Conservation (phyloP, 2,797 vertebrate genomes). For the Manis pentadactyla region DNA sequence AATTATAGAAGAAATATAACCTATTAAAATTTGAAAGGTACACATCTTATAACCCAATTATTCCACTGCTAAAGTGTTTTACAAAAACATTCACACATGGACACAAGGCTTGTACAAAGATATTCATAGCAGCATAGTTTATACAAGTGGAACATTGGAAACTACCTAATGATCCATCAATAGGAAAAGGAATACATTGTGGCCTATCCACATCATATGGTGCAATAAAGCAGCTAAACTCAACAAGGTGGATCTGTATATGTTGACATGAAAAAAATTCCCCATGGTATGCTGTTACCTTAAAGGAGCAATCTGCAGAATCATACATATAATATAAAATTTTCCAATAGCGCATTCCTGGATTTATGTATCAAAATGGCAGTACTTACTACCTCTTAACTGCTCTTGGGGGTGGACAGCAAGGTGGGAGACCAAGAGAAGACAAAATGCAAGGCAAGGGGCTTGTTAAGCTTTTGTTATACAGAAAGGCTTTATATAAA, state of each 20-base stretch:
- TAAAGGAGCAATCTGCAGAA: neutral
- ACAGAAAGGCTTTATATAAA: neutral
- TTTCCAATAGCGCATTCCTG: neutral
- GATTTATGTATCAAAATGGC: neutral
- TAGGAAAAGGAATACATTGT: neutral
- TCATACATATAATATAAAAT: neutral
- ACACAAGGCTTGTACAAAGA: neutral
- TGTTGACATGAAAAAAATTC: neutral
- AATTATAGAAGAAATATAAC: neutral
- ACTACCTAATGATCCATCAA: neutral
- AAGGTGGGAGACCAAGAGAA: neutral
- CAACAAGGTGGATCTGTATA: neutral
- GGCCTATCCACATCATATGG: neutral
- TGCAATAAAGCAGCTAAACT: neutral
- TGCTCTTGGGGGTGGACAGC: neutral
- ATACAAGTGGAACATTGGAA: neutral
- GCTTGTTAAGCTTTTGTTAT: neutral
- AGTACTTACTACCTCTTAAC: neutral
- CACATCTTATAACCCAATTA: neutral
- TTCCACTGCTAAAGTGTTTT: conserved; percentile 18
- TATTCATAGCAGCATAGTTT: neutral
- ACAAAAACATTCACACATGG: neutral
- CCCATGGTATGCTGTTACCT: neutral
- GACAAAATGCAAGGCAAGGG: neutral
- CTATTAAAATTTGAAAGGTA: neutral